These are phyloP conservation scores for Strigamia crassipes DNA, from an alignment of 2,888 invertebrate genomes.

Conservation along the genomic window DNA sequence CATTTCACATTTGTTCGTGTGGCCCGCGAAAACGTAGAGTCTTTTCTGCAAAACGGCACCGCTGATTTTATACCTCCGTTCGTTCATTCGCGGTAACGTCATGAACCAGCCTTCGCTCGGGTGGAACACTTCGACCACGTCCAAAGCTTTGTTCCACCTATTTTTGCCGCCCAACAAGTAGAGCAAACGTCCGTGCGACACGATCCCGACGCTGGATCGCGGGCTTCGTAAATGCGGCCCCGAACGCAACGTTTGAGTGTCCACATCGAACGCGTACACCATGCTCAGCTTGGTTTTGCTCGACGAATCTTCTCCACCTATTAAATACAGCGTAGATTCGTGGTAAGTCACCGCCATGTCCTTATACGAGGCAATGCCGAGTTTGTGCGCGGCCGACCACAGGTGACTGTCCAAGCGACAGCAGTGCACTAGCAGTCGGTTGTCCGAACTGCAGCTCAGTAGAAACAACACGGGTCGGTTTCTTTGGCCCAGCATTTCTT, in stretches of 20 bases:
- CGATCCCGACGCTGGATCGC: background rate
- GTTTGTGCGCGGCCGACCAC: background rate
- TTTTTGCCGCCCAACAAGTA: background rate
- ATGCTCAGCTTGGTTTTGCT: background rate
- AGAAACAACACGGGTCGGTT: background rate
- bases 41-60: background rate
- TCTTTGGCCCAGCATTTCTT: background rate
- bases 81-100: background rate
- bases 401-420: background rate
- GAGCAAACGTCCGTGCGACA: background rate
- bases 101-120: slow-evolving; percentile 2
- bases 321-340: background rate
- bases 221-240: background rate
- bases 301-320: background rate
- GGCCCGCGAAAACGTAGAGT: background rate
- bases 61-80: background rate
- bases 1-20: slow-evolving; percentile 2
- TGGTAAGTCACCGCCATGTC: background rate
- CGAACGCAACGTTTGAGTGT: background rate
- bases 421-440: background rate
- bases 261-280: background rate
- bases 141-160: background rate
- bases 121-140: background rate
- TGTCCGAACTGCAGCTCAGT: background rate
- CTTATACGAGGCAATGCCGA: background rate